Evolutionary conservation across 2,888 invertebrate species (phyloP), one percentile per base, ranked within the genome.

Genomic region (Microctonus hyperodae): DNA sequence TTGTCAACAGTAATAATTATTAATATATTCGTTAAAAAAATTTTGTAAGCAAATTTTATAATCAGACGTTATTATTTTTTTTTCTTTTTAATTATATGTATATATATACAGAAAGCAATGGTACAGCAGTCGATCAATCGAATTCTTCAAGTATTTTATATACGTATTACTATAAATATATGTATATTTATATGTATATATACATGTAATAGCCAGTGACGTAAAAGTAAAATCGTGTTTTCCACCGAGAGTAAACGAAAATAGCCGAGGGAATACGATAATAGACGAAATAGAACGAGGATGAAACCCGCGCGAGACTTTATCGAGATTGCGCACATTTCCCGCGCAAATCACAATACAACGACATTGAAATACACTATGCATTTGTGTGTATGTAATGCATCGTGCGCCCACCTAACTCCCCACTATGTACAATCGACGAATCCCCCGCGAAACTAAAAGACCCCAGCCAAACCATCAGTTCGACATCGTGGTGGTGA

Each of bases 401-500:
- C 62, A 33, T 56, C 35, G 31, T 35, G 31, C 55, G 10, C 25
- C 28, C n/a, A n/a, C n/a, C n/a, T n/a, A n/a, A 50, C 58, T 64
- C 61, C 71, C 68, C 70, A 63, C 69, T 73, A 67, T 65, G 48
- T 33, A 40, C 40, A 37, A 63, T 65, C 60, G 62, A 61, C 67
- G 70, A 69, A 77, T 77, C 77, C 77, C 80, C 78, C 75, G 78
- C 79, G 78, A 78, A 80, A 79, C 76, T 77, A 76, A 80, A 79
- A 77, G 79, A 79, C 77, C 81, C 79, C 77, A 79, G 81, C 78
- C 82, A 28, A 79, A 81, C 78, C 82, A n/a, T n/a, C n/a, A 82
- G 82, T 81, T 80, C 75, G 77, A 78, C 78, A 77, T 76, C 78
- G 79, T 78, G 79, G 79, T 78, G 79, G 75, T 76, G 77, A 81